Conservation (phyloP, 1,140 invertebrate species). For the Calosoma granatense region DNA sequence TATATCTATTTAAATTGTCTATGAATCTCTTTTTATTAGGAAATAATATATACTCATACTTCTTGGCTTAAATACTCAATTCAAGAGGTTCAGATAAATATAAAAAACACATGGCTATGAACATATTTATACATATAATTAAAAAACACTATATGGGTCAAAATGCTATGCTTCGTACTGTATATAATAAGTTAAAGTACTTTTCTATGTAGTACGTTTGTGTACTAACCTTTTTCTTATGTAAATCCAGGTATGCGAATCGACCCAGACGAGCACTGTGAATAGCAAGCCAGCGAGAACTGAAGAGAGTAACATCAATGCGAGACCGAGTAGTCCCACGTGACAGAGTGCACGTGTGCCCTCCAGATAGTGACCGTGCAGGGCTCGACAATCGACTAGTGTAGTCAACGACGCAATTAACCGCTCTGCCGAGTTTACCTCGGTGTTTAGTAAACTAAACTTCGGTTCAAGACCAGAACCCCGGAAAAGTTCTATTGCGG, state of each 20-base stretch:
- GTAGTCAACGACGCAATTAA: constrained; percentile 48
- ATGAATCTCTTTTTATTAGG: no score
- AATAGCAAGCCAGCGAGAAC: constrained; percentile 76
- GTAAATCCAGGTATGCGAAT: constrained; percentile 94
- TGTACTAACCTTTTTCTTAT: constrained; percentile 78
- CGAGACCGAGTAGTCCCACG: constrained; percentile 66
- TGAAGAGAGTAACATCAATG: constrained; percentile 76
- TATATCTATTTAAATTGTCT: no score
- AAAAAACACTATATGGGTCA: no score
- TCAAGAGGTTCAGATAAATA: no score
- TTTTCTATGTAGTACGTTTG: no score
- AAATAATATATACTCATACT: no score
- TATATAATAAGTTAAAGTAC: no score
- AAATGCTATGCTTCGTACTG: no score
- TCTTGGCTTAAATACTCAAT: no score
- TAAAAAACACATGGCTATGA: no score
- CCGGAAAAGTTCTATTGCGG: constrained; percentile 39
- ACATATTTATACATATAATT: no score
- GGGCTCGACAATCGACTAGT: constrained; percentile 66
- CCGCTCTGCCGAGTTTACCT: constrained; percentile 56
- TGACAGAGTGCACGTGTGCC: constrained; percentile 70
- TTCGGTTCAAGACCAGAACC: constrained; percentile 48
- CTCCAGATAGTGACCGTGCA: constrained; percentile 68
- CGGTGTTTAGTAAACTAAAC: constrained; percentile 57
- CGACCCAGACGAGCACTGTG: constrained; percentile 84